Base-by-base conservation (phyloP, 2,888 invertebrate species). In the Hirtodrosophila histrioides region DNA sequence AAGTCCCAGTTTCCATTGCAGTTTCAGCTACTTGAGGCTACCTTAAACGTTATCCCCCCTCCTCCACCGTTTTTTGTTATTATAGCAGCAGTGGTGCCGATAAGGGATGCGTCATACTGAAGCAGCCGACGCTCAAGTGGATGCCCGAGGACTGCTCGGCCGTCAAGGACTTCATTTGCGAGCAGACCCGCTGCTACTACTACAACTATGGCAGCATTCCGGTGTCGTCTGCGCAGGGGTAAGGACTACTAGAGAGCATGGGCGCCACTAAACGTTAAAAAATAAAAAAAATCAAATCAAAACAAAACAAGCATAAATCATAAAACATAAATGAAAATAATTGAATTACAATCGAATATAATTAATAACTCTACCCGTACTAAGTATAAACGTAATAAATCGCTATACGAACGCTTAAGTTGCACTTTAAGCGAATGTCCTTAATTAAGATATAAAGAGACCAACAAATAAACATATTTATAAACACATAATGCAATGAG, bases 151-250 rank as follows among this genome's bases (percentile, higher is more conserved):
- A 96, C 92, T 97, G 96, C 91, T 95, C 95, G 71, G 94, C 94
- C 89, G 94, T 95, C 87, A 96, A 96, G 93, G 96, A 96, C 92
- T 96, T 96, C 92, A 96, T 97, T 90, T 97, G 96, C 93, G 96
- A 97, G 93, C 96, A 96, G 93, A 96, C 96, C 71, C 94, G 96
- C 90, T 97, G 96, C 93, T 96, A 96, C 92, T 96, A 96, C 93
- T 96, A 96, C 93, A 96, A 96, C 93, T 97, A 96, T 92, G 96
- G 96, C 92, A 96, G 96, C 92, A 96, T 96, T 93, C 96, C 96
- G 92, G 96, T 96, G 90, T 96, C 96, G 92, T 95, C 96, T 89
- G 94, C 96, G 94, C 96, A 96, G 96, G 96, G 96, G 96, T 96
- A 96, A 96, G 96, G 88, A 79, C 76, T 68, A 80, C 73, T 60